These are phyloP conservation scores for Amphimedon queenslandica DNA, from an alignment of 37 sponge, comb jelly and placozoan species.

Conservation along the genomic window DNA sequence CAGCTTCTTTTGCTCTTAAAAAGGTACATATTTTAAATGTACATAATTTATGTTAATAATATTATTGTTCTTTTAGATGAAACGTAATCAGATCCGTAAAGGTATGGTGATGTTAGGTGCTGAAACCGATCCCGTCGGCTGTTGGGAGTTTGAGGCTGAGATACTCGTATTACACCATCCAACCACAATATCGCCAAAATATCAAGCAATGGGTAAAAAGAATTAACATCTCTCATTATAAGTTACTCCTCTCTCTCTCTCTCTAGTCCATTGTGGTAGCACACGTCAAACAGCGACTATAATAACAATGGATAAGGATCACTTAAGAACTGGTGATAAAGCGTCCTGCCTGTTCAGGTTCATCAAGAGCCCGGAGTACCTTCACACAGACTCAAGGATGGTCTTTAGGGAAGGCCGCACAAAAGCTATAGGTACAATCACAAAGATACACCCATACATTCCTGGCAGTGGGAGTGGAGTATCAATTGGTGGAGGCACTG, in stretches of 20 bases:
- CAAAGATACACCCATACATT: constrained; percentile 56
- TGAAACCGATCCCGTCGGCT: constrained; percentile 58
- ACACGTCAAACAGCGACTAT: constrained; percentile 98
- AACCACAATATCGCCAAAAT: constrained; percentile 91
- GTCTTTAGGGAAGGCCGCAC: constrained; percentile 97
- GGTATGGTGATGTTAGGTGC: constrained; percentile 95
- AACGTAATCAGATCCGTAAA: constrained; percentile 84
- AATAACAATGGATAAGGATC: constrained; percentile 83
- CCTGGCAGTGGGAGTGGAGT: constrained; percentile 31
- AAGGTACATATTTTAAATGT: constrained; percentile 40
- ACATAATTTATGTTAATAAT: not conserved
- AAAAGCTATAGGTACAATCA: constrained; percentile 92
- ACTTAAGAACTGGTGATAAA: constrained; percentile 97
- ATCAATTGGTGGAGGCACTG: not conserved
- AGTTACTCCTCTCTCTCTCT: not conserved
- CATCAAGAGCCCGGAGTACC: constrained; percentile 96
- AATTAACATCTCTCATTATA: not conserved
- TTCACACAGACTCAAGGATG: constrained; percentile 77
- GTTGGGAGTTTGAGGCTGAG: constrained; percentile 98
- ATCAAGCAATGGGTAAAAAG: constrained; percentile 93
- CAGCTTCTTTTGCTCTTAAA: constrained; percentile 97
- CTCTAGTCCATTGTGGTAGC: constrained; percentile 88
- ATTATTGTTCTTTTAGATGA: constrained; percentile 28
- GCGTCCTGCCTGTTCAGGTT: constrained; percentile 90
- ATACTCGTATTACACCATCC: constrained; percentile 98